A percentile compares a stretch with the other conserved stretches of the same genome.
phyloP scores from a whole-genome alignment of 1,140 invertebrate genomes.

The Rhopalosiphum maidis region DNA sequence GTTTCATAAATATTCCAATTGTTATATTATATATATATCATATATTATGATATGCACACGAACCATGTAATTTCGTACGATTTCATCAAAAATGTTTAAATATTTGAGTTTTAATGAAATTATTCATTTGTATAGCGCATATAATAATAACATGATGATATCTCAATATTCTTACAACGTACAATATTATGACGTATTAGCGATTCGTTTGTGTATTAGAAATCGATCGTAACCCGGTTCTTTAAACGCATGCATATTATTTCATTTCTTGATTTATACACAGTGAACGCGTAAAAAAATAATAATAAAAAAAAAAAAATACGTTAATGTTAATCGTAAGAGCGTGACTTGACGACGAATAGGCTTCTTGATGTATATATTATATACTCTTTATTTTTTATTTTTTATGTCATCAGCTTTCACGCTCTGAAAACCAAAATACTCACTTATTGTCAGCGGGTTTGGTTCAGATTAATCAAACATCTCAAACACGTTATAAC shows the following conservation, averaged over 20 bases:
- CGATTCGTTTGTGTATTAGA: background rate
- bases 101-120: background rate
- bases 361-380: background rate
- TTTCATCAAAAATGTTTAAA: background rate
- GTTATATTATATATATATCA: no score
- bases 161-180: background rate
- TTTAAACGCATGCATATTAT: background rate
- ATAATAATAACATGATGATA: background rate
- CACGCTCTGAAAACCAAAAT: background rate
- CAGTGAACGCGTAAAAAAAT: background rate
- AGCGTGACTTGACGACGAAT: background rate
- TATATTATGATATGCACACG: background rate
- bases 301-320: background rate
- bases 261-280: background rate
- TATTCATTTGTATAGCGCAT: background rate
- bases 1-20: no score
- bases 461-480: constrained; percentile 16
- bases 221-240: background rate
- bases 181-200: background rate
- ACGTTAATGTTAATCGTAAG: background rate
- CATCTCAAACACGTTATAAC: background rate
- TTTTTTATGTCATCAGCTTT: background rate
- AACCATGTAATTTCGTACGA: background rate
- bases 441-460: background rate
- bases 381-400: background rate